A percentile compares a stretch with the other conserved stretches of the same genome.
Conservation (phyloP, 2,797 vertebrate species). For the Garrulus glandarius region DNA sequence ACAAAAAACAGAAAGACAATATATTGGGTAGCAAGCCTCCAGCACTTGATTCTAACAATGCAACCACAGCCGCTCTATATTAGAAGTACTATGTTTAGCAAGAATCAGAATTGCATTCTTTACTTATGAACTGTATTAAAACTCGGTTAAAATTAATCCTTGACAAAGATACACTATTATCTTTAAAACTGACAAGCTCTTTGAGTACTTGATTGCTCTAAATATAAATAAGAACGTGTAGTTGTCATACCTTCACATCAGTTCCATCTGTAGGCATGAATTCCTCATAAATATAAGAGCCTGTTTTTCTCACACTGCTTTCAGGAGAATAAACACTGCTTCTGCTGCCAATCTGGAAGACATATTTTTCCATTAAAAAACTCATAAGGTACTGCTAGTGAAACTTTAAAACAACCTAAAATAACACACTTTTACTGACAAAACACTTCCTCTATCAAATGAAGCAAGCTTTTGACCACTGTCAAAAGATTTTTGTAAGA, state of each 20-base stretch:
- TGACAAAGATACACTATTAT: neutral
- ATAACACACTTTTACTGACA: neutral
- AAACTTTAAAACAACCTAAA: neutral
- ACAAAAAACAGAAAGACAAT: neutral
- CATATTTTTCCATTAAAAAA: conserved; percentile 19
- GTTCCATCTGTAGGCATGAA: conserved; percentile 92
- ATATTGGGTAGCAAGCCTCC: neutral
- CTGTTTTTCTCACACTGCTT: conserved; percentile 88
- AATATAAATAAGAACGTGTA: neutral
- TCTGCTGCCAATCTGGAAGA: conserved; percentile 87
- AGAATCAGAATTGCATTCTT: neutral
- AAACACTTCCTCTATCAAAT: neutral
- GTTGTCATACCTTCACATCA: conserved; percentile 84
- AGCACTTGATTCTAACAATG: neutral
- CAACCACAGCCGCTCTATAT: neutral
- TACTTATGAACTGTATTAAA: neutral
- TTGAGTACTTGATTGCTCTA: neutral
- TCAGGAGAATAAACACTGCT: conserved; percentile 91
- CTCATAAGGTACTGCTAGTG: neutral
- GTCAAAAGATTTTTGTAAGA: neutral
- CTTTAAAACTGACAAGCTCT: neutral
- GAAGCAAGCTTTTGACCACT: neutral
- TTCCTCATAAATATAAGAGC: conserved; percentile 90
- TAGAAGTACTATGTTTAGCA: neutral
- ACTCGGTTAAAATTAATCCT: neutral